phyloP scores from a whole-genome alignment of 37 sponge, comb jelly and placozoan genomes.

The Halisarca cf. caerulea region DNA sequence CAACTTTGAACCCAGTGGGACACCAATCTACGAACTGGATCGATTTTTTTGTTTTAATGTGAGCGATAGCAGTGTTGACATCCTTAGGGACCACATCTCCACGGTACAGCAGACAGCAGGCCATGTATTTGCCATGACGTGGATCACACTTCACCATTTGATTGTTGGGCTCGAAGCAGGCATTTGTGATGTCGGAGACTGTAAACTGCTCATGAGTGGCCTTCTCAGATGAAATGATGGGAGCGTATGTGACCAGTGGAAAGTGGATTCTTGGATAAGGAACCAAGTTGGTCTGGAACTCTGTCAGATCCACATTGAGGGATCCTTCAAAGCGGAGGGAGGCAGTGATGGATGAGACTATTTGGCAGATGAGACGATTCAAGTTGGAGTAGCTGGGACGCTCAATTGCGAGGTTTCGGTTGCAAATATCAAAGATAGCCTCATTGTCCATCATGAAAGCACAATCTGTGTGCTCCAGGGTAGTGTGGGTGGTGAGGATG shows the following conservation, averaged over 20 bases:
- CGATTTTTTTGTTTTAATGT: slow-evolving; percentile 92
- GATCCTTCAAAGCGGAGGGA: slow-evolving; percentile 96
- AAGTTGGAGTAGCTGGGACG: slow-evolving; percentile 92
- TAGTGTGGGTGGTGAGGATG: slow-evolving; percentile 96
- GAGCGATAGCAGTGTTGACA: slow-evolving; percentile 92
- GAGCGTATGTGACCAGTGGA: slow-evolving; percentile 96
- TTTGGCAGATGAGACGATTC: slow-evolving; percentile 90
- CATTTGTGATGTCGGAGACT: slow-evolving; percentile 85
- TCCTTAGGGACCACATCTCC: slow-evolving; percentile 98
- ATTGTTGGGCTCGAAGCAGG: slow-evolving; percentile 96
- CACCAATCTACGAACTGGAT: slow-evolving; percentile 99
- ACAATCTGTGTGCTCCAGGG: slow-evolving; percentile 97
- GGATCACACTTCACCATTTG: slow-evolving; percentile 99
- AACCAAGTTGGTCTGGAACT: slow-evolving; percentile 99
- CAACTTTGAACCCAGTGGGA: slow-evolving; percentile 98
- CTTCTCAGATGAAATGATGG: slow-evolving; percentile 96
- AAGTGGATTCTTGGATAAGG: slow-evolving; percentile 99
- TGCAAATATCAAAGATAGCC: slow-evolving; percentile 96
- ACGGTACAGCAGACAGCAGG: slow-evolving; percentile 96
- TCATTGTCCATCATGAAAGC: slow-evolving; percentile 99
- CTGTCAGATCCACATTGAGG: slow-evolving; percentile 96
- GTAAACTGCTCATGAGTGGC: slow-evolving; percentile 93
- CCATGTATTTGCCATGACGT: slow-evolving; percentile 98
- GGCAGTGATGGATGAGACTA: slow-evolving; percentile 98
- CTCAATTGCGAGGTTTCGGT: slow-evolving; percentile 88